These are phyloP conservation scores for Falco peregrinus DNA, from an alignment of 2,797 vertebrate species.

Conservation along the genomic window DNA sequence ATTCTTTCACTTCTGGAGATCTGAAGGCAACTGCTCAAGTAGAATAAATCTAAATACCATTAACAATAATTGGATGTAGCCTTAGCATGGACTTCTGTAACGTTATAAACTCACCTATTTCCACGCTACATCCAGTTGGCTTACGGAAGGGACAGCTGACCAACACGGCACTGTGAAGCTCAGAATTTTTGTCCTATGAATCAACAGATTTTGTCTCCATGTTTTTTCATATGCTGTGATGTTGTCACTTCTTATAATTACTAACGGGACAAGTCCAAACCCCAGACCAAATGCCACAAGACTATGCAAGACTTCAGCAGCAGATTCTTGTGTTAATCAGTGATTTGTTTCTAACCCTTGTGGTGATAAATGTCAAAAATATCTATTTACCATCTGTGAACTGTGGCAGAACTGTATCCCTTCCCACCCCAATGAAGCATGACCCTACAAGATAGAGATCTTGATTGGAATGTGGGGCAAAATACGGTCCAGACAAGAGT, in stretches of 20 bases:
- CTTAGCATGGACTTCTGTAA: not conserved
- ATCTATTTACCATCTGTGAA: not conserved
- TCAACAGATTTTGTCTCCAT: not conserved
- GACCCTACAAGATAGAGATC: not conserved
- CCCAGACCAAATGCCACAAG: slow-evolving; percentile 8
- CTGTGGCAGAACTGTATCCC: not conserved
- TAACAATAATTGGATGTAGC: not conserved
- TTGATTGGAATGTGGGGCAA: not conserved
- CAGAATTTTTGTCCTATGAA: not conserved
- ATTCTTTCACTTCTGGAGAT: slow-evolving; percentile 7
- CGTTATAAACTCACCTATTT: slow-evolving; percentile 9
- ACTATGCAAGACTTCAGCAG: not conserved
- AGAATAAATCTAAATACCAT: slow-evolving; percentile 73
- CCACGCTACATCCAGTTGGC: not conserved
- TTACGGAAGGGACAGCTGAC: not conserved
- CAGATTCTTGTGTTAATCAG: not conserved
- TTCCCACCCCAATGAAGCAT: not conserved
- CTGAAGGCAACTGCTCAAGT: not conserved
- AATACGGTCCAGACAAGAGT: not conserved
- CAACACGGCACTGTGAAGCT: not conserved
- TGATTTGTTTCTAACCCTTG: not conserved
- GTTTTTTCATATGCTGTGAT: not conserved
- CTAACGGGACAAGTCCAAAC: not conserved
- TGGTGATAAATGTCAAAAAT: not conserved
- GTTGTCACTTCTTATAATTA: not conserved